Evolutionary conservation across 2,797 vertebrate species (phyloP).

Genomic region (Poecile montanus): DNA sequence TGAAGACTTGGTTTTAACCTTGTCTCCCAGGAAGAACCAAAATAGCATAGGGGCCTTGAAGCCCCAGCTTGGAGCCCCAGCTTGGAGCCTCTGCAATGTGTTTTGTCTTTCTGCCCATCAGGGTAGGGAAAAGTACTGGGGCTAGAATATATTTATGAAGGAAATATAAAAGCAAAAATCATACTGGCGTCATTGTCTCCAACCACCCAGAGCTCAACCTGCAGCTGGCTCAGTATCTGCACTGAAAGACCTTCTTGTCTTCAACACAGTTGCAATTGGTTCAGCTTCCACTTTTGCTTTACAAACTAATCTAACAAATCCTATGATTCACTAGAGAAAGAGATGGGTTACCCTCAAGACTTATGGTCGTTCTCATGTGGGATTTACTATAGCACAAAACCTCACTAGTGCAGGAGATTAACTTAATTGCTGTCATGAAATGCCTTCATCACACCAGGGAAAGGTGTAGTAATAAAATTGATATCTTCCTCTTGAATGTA

Average conservation of each 20-base stretch:
- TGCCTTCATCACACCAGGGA: neutral
- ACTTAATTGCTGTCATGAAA: neutral
- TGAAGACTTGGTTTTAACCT: neutral
- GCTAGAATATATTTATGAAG: neutral
- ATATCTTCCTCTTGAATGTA: neutral
- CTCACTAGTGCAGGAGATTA: neutral
- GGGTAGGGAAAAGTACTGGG: neutral
- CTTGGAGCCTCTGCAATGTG: neutral
- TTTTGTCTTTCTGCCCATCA: neutral
- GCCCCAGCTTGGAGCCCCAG: neutral
- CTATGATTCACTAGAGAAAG: neutral
- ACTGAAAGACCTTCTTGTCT: neutral
- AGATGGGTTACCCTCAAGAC: neutral
- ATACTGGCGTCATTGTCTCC: neutral
- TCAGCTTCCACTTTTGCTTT: constrained; percentile 1
- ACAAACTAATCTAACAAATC: neutral
- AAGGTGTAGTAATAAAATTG: constrained; percentile 13
- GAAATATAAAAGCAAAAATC: neutral
- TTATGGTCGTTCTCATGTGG: neutral
- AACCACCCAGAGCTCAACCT: neutral
- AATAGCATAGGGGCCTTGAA: neutral
- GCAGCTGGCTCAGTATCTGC: neutral
- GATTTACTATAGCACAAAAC: neutral
- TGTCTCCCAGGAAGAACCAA: neutral
- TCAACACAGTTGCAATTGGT: neutral